phyloP scores from a whole-genome alignment of 92 coral and sea anemone species.

The Desmophyllum pertusum region DNA sequence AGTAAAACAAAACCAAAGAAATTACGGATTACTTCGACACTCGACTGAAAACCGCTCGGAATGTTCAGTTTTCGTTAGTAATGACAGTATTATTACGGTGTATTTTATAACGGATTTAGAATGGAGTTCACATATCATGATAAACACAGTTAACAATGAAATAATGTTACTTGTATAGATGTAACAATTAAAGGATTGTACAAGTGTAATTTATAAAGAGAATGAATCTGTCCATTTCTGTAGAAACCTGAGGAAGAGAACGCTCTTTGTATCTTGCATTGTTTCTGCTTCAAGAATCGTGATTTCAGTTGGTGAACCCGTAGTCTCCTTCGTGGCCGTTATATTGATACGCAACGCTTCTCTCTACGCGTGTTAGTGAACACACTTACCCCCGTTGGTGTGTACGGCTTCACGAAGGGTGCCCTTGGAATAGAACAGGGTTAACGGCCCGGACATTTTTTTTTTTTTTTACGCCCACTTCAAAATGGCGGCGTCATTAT shows the following conservation, averaged over 20 bases:
- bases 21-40: too few species aligned
- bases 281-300: not conserved
- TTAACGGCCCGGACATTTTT: too few species aligned
- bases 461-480: too few species aligned
- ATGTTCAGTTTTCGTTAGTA: not conserved
- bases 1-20: too few species aligned
- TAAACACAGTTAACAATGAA: conserved; percentile 4
- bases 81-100: not conserved
- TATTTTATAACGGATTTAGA: not conserved
- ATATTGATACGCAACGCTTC: too few species aligned
- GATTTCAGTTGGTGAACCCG: not conserved
- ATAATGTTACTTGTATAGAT: not conserved
- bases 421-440: too few species aligned
- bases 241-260: not conserved
- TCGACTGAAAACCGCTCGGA: too few species aligned
- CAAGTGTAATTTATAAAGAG: not conserved
- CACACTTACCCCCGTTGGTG: too few species aligned
- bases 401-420: too few species aligned
- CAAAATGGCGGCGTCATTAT: too few species aligned
- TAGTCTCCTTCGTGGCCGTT: too few species aligned
- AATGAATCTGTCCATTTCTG: not conserved
- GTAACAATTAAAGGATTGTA: not conserved
- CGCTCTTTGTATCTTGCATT: not conserved
- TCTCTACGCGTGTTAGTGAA: too few species aligned
- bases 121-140: not conserved